Evolutionary conservation across 2,113 vertebrate species (phyloP), one percentile per base, ranked within the genome.

Genomic region (Atherinomorus stipes): DNA sequence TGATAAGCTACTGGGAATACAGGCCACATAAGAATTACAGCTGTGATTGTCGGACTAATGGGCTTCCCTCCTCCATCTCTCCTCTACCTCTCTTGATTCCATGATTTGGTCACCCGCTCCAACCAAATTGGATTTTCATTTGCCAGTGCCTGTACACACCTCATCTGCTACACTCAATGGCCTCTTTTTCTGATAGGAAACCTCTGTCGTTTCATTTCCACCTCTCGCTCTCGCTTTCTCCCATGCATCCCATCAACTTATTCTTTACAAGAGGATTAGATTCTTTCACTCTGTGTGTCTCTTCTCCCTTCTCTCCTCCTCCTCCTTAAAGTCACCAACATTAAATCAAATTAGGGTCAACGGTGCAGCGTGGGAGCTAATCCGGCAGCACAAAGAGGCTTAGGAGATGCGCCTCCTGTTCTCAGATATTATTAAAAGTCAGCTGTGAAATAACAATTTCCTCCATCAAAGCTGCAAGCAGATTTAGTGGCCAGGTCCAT

Each of bases 341-440:
- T 94, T 94, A 93, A 93, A 94, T 94, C 88, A 93, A 93, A 94
- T 93, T 91, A 95, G 87, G 90, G 90, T 93, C 93, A 93, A 88
- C 86, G 90, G 90, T 91, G 91, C 90, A 79, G 88, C 76, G 83
- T 90, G 87, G 87, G 87, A 90, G 89, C 85, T 94, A 93, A 94
- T 93, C 92, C 89, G 23, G 64, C 84, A 61, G 67, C 91, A 93
- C 89, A 92, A 91, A 94, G 89, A 90, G 67, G 92, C 90, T 93
- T 93, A 93, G 84, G 72, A 93, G 92, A 93, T 92, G 83, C 49
- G 59, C 87, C 90, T 90, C 85, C 89, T 89, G 91, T 90, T 90
- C 84, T 67, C 80, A 77, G 90, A 92, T 92, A 84, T 90, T 92
- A 92, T 93, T 92, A 91, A 93, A 93, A 86, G 86, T 93, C 87